Conservation (phyloP, 2,888 invertebrate species). For the Lottia gigantea region DNA sequence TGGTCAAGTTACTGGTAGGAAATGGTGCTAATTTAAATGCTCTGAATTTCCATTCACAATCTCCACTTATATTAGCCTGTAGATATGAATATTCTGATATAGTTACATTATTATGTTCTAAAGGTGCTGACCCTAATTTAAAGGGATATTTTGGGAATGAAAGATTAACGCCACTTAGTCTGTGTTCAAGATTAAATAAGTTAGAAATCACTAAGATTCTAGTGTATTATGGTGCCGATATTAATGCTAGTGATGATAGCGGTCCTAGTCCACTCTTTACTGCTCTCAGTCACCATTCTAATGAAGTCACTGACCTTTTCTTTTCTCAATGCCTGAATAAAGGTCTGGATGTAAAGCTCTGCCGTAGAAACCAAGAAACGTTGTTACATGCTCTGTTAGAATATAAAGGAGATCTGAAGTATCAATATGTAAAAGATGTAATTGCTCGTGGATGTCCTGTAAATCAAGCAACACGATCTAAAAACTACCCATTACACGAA, state of each 20-base stretch:
- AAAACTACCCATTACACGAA: conserved; percentile 18
- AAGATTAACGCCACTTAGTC: conserved; percentile 14
- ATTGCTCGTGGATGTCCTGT: conserved; percentile 15
- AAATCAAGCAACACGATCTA: conserved; percentile 17
- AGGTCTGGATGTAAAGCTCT: conserved; percentile 14
- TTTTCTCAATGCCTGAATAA: conserved; percentile 11
- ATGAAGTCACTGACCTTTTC: conserved; percentile 15
- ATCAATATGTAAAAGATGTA: conserved; percentile 10
- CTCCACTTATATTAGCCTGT: conserved; percentile 17
- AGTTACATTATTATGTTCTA: conserved; percentile 4
- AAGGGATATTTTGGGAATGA: conserved; percentile 20
- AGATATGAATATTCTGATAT: conserved; percentile 17
- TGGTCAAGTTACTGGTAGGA: conserved; percentile 13
- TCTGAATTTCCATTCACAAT: conserved; percentile 16
- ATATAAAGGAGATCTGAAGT: conserved; percentile 17
- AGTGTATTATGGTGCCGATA: conserved; percentile 17
- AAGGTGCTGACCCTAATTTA: conserved; percentile 17
- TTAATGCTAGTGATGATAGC: conserved; percentile 17
- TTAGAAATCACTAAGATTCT: conserved; percentile 12
- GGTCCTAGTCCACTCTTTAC: conserved; percentile 19
- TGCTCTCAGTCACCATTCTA: conserved; percentile 5
- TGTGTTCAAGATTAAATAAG: conserved; percentile 15
- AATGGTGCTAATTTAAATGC: conserved; percentile 17
- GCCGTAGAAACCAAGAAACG: conserved; percentile 15
- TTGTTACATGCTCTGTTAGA: conserved; percentile 14